Base-by-base conservation (phyloP, 2,888 invertebrate genomes). In the Philonicus albiceps region DNA sequence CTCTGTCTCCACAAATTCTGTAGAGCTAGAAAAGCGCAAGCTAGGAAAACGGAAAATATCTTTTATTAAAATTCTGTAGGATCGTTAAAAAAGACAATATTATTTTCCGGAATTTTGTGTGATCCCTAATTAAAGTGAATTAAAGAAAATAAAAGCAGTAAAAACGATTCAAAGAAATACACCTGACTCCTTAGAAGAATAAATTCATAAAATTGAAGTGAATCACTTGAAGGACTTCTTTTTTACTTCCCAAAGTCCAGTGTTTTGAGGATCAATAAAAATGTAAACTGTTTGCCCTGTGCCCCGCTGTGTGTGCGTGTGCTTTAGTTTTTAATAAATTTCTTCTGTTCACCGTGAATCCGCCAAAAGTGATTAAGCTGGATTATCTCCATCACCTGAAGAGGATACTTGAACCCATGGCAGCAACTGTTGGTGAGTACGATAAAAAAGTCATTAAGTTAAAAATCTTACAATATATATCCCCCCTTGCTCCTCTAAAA, bases 341-440 rank as follows among this genome's bases (percentile, higher is more conserved):
- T 78, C n/a, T 78, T 49, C 78, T 30, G 40, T 49, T 78, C 27
- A 27, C 43, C 49, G 49, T 64, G 64, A 64, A 64, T 22, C 27
- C 64, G 27, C 64, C 22, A 64, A 64, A 76, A 78, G 7, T 78
- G 49, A 49, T 78, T 49, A 78, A 78, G 49, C 78, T 78, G 78
- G 78, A 83, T 64, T 78, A 78, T 27, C 43, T 78, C 78, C 78
- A 78, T 49, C 30, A 78, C 27, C 78, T 78, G 34, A 87, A 87
- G 72, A 86, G 86, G 86, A 87, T 87, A 86, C 37, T 86, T 53
- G 76, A 49, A 87, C 80, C 43, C 83, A 87, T 87, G 87, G 87
- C 87, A 80, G 83, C 86, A 55, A 87, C 87, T 86, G 86, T 87
- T 37, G 87, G 87, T 87, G 81, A 87, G 86, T 87, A 78, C 73